phyloP scores from a whole-genome alignment of 1,140 invertebrate species.

The Aculops lycopersici region DNA sequence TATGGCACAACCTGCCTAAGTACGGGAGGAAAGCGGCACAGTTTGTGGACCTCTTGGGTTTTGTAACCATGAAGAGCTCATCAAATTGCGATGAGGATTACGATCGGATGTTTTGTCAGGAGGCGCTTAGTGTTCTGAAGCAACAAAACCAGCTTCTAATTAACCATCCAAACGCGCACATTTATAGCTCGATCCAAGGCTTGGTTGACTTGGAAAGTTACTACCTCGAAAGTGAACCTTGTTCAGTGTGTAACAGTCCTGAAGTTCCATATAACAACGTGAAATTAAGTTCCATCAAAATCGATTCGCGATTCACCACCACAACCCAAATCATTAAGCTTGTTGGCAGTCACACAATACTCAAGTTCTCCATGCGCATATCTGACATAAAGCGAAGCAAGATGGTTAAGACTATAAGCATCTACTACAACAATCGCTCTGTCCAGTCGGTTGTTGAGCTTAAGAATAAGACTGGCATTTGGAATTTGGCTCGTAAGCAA shows the following conservation, averaged over 20 bases:
- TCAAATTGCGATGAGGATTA: conserved; percentile 12
- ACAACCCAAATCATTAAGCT: conserved; percentile 89
- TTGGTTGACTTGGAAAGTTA: conserved; percentile 81
- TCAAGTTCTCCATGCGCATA: conserved; percentile 63
- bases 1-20: conserved; percentile 60
- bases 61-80: conserved; percentile 45
- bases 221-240: conserved; percentile 81
- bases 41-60: conserved; percentile 78
- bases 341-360: conserved; percentile 69
- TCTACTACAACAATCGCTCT: conserved; percentile 81
- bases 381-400: conserved; percentile 78
- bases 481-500: conserved; percentile 81
- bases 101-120: conserved; percentile 24
- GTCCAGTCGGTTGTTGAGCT: conserved; percentile 85
- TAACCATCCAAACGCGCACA: conserved; percentile 64
- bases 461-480: conserved; percentile 72
- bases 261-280: conserved; percentile 66
- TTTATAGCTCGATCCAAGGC: conserved; percentile 61
- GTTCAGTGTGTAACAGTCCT: conserved; percentile 82
- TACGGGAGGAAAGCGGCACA: conserved; percentile 75
- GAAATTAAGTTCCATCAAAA: conserved; percentile 69
- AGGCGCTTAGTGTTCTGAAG: conserved; percentile 45
- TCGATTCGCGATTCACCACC: conserved; percentile 86
- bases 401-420: conserved; percentile 80
- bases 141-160: conserved; percentile 54